Conservation (phyloP, 2,888 invertebrate species). For the Parascotia fuliginaria region DNA sequence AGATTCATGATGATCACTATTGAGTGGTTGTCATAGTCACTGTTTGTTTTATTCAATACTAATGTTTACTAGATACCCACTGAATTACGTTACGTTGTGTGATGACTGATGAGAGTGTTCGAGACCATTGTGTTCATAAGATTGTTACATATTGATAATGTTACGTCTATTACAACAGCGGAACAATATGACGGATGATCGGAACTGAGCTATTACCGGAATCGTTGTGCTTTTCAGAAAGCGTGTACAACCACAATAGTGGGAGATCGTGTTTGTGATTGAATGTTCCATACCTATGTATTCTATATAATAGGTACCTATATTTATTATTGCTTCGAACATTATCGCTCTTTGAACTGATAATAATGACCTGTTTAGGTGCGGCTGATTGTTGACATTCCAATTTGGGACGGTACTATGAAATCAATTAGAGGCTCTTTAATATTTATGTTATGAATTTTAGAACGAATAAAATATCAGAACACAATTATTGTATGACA, state of each 20-base stretch:
- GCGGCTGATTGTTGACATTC: slow-evolving; percentile 35
- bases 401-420: slow-evolving; percentile 16
- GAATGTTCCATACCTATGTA: slow-evolving; percentile 3
- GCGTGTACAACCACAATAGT: slow-evolving; percentile 1
- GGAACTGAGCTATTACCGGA: slow-evolving; percentile 35
- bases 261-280: slow-evolving; percentile 1
- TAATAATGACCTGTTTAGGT: slow-evolving; percentile 32
- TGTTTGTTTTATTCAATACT: slow-evolving; percentile 48
- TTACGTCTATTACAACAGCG: slow-evolving; percentile 49
- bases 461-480: no score
- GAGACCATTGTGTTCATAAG: slow-evolving; percentile 23
- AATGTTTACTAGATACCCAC: slow-evolving; percentile 31
- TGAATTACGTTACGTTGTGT: slow-evolving; percentile 20
- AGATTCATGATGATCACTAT: slow-evolving; percentile 52
- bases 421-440: slow-evolving; percentile 3
- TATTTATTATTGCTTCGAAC: slow-evolving; percentile 18
- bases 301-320: slow-evolving; percentile 1
- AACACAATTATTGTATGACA: no score
- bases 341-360: slow-evolving; percentile 35
- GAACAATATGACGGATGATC: slow-evolving; percentile 49
- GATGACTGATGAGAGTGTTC: slow-evolving; percentile 9
- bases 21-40: slow-evolving; percentile 53
- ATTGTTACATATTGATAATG: slow-evolving; percentile 23
- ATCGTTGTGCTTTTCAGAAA: slow-evolving; percentile 17
- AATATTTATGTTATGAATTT: not conserved